These are phyloP conservation scores for Synergus laeviventris DNA, from an alignment of 2,888 invertebrate species.

Conservation along the genomic window DNA sequence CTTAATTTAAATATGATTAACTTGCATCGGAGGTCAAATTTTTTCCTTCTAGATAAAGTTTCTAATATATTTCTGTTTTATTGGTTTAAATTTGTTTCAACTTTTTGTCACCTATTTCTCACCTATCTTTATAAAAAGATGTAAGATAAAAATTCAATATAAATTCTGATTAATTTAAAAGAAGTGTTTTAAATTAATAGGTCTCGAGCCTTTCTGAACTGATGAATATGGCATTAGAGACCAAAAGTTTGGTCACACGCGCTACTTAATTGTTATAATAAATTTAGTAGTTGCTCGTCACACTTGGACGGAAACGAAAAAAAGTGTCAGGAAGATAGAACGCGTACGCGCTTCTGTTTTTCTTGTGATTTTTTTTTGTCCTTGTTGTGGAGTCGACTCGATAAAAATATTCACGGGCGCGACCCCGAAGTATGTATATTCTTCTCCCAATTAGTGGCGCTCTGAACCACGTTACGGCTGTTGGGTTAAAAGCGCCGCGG, in stretches of 20 bases:
- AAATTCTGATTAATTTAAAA: too few relatives aligned
- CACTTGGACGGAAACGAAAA: slow-evolving; percentile 42
- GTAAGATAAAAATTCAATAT: too few relatives aligned
- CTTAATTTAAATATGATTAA: too few relatives aligned
- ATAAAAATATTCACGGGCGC: slow-evolving; percentile 72
- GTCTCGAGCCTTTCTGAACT: not conserved
- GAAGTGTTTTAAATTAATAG: too few relatives aligned
- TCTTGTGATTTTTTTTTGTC: slow-evolving; percentile 54
- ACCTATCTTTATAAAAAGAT: too few relatives aligned
- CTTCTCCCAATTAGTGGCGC: slow-evolving; percentile 74
- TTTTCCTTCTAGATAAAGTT: too few relatives aligned
- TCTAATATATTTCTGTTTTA: too few relatives aligned
- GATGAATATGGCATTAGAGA: not conserved
- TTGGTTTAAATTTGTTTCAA: too few relatives aligned
- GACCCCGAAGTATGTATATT: slow-evolving; percentile 61
- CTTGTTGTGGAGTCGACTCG: slow-evolving; percentile 59
- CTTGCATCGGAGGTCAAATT: too few relatives aligned
- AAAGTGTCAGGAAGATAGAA: slow-evolving; percentile 46
- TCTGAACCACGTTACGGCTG: slow-evolving; percentile 64
- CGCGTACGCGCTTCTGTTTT: slow-evolving; percentile 47
- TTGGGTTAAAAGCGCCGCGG: slow-evolving; percentile 69
- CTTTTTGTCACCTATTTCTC: too few relatives aligned
- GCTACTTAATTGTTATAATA: slow-evolving; percentile 12
- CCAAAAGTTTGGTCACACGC: not conserved
- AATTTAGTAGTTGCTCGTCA: slow-evolving; percentile 19